A percentile compares a stretch with the other conserved stretches of the same genome.
Evolutionary conservation across 2,888 invertebrate species (phyloP).

Genomic region (Syritta pipiens): DNA sequence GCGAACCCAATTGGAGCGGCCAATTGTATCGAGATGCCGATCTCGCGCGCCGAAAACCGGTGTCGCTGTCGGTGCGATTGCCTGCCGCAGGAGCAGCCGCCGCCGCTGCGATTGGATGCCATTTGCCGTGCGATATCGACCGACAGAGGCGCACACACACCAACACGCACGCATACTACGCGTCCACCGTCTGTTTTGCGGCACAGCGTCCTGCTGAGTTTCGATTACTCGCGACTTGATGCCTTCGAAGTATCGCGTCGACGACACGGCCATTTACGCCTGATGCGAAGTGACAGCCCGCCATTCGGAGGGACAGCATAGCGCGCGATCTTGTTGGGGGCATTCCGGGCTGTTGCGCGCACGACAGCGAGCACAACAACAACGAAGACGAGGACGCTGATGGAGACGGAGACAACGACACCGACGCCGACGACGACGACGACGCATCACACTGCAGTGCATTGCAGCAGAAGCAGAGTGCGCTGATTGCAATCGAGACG

Average conservation of each 20-base stretch:
- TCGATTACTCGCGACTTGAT: conserved; percentile 65
- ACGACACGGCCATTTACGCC: conserved; percentile 60
- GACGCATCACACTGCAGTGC: too few relatives aligned
- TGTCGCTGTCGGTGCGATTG: too few relatives aligned
- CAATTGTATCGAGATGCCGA: conserved; percentile 45
- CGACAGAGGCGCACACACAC: conserved; percentile 40
- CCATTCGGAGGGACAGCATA: conserved; percentile 62
- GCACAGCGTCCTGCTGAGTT: conserved; percentile 53
- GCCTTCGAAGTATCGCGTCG: conserved; percentile 59
- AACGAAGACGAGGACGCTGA: too few relatives aligned
- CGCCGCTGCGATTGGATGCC: too few relatives aligned
- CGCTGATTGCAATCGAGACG: conserved; percentile 66
- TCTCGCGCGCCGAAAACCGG: conserved; percentile 7
- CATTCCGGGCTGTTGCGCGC: conserved; percentile 65
- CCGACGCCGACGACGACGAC: too few relatives aligned
- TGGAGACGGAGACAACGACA: too few relatives aligned
- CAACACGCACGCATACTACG: background rate
- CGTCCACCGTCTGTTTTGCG: background rate
- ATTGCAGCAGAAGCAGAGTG: conserved; percentile 56
- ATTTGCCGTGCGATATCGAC: conserved; percentile 60
- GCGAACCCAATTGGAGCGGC: conserved; percentile 33
- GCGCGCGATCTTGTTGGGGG: conserved; percentile 66
- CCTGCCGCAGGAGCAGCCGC: too few relatives aligned
- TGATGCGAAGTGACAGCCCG: conserved; percentile 63
- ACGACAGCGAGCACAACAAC: conserved; percentile 41